Conservation (phyloP, 2,113 vertebrate genomes). For the Dasypus novemcinctus region DNA sequence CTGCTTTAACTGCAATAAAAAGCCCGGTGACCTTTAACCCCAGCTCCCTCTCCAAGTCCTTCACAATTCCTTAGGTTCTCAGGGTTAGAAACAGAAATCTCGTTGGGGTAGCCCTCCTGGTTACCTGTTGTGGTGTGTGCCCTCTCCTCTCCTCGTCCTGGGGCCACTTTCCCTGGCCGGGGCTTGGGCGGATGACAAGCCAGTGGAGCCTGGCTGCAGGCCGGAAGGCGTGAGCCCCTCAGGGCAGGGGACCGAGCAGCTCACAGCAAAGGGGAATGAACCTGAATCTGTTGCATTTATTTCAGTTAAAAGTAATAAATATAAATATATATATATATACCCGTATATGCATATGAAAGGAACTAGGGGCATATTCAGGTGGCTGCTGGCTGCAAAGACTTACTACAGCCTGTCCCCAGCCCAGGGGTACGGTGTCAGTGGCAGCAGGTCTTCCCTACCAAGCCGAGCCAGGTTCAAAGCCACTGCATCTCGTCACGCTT, state of each 20-base stretch:
- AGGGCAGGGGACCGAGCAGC: constrained; percentile 39
- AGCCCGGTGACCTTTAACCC: constrained; percentile 95
- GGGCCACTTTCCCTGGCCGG: background rate
- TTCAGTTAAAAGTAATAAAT: constrained; percentile 70
- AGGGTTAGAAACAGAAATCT: constrained; percentile 86
- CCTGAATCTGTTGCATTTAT: constrained; percentile 79
- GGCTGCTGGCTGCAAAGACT: constrained; percentile 72
- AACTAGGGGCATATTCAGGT: constrained; percentile 70
- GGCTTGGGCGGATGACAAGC: background rate
- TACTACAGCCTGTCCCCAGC: constrained; percentile 62
- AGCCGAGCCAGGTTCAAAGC: constrained; percentile 66
- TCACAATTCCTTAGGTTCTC: constrained; percentile 87
- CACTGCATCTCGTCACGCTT: constrained; percentile 56
- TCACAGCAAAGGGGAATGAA: constrained; percentile 73
- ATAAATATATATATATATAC: constrained; percentile 45
- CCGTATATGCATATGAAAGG: constrained; percentile 41
- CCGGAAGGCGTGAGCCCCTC: background rate
- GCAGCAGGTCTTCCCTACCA: constrained; percentile 72
- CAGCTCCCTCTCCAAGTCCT: constrained; percentile 79
- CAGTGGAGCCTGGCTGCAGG: background rate
- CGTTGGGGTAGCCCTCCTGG: constrained; percentile 68
- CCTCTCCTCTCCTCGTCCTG: background rate
- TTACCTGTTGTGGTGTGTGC: constrained; percentile 74
- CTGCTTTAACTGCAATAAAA: constrained; percentile 95
- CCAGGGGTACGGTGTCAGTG: constrained; percentile 50